Evolutionary conservation across 2,888 invertebrate genomes (phyloP), one percentile per base, ranked within the genome.

Genomic region (Nineta flava): DNA sequence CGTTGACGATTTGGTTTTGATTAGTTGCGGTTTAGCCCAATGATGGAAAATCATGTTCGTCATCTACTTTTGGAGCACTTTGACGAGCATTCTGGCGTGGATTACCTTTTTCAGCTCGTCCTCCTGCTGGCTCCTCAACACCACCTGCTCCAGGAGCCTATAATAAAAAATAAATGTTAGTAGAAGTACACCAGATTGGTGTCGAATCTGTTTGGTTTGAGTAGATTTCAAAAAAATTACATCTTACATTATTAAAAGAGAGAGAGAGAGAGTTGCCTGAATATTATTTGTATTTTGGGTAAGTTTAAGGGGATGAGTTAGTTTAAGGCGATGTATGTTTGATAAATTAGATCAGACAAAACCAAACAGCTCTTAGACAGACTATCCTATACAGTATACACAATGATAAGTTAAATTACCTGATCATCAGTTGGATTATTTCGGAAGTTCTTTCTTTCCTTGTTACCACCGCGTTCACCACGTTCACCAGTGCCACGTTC

Each of bases 41-140:
- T 65, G 90, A 88, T 59, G 94, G 94, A 73, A 95, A 94, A 71
- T 93, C 93, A 69, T 85, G 84, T 75, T 91, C 92, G 72, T 94
- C 93, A 66, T 93, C 92, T 56, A 95, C 91, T 69, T 92, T 91
- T 16, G 93, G 91, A 57, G 83, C 81, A 53, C 44, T 44, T 35
- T 49, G 49, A 35, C 49, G 49, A 41, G 32, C 34, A 45, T 48
- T 41, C 5, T 13, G 32, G 9, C 45, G 49, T 10, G 35, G 17
- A 16, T 17, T 45, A 16, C 32, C 38, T 45, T 48, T 48, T 17
- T 48, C 48, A 16, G 34, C 48, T 9, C 38, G 26, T 35, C 48
- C 42, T 2, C 46, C 51, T 3, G 40, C 31, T 15, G 49, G 53
- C 42, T 53, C 52, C 15, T 53, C 53, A 32, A 38, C 51, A 38